A percentile compares a stretch with the other conserved stretches of the same genome.
Evolutionary conservation across 2,797 vertebrate species (phyloP).

Genomic region (Tenualosa thibaudeaui): DNA sequence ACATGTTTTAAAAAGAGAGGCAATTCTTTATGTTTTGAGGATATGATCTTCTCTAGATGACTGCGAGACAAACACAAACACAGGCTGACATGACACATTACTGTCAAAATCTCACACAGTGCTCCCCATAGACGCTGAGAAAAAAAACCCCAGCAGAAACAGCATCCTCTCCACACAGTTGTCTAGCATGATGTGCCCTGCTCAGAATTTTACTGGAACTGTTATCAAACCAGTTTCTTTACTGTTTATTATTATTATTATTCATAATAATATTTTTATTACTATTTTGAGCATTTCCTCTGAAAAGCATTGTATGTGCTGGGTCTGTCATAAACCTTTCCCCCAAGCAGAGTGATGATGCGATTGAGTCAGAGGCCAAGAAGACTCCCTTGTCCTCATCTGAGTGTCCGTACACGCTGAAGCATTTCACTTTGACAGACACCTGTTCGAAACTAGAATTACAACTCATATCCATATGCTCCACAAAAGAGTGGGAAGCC

Average conservation of each 20-base stretch:
- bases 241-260: no score
- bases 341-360: background rate
- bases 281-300: background rate
- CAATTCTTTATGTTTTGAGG: conserved; percentile 13
- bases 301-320: background rate
- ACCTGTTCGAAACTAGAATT: background rate
- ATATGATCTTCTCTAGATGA: background rate
- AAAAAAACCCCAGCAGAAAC: background rate
- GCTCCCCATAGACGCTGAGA: background rate
- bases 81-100: conserved; percentile 21
- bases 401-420: background rate
- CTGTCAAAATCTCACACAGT: background rate
- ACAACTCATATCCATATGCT: background rate
- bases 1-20: conserved; percentile 5
- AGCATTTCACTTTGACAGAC: background rate
- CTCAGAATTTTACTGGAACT: background rate
- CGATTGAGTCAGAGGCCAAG: background rate
- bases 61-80: conserved; percentile 16
- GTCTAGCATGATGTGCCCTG: background rate
- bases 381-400: background rate
- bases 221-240: background rate
- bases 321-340: background rate
- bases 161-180: background rate
- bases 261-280: background rate
- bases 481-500: background rate